These are phyloP conservation scores for Leguminivora glycinivorella DNA, from an alignment of 1,140 invertebrate genomes.

Conservation along the genomic window DNA sequence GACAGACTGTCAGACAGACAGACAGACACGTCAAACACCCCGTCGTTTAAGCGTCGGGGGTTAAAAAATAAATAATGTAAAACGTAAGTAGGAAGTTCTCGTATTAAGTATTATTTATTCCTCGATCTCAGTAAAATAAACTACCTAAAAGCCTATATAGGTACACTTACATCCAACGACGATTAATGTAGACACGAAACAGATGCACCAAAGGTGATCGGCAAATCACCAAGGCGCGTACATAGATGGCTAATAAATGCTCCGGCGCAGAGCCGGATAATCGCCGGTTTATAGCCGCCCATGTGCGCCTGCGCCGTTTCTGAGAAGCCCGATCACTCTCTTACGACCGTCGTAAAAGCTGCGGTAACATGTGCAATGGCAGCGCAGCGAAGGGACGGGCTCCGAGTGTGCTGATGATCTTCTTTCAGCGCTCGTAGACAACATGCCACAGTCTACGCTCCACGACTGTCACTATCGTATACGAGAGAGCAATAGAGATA, in stretches of 20 bases:
- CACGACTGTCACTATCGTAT: too few species aligned
- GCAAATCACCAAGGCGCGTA: slow-evolving; percentile 31
- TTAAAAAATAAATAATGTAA: neutral
- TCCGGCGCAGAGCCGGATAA: slow-evolving; percentile 48
- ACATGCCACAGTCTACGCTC: too few species aligned
- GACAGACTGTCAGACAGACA: too few species aligned
- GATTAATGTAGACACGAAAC: slow-evolving; percentile 4
- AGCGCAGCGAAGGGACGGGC: slow-evolving; percentile 29
- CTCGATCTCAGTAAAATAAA: neutral
- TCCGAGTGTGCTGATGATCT: slow-evolving; percentile 24
- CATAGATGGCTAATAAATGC: slow-evolving; percentile 44
- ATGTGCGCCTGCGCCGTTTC: slow-evolving; percentile 54
- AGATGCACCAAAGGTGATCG: slow-evolving; percentile 23
- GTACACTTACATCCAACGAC: neutral
- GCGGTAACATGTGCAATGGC: slow-evolving; percentile 59
- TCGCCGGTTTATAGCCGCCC: slow-evolving; percentile 54
- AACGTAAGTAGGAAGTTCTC: too few species aligned
- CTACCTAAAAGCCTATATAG: neutral
- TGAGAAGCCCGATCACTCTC: slow-evolving; percentile 53
- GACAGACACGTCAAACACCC: too few species aligned
- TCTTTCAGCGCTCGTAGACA: too few species aligned
- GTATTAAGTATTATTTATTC: too few species aligned
- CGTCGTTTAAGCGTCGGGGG: too few species aligned
- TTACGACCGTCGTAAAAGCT: slow-evolving; percentile 57
- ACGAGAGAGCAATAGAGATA: too few species aligned